Evolutionary conservation across 2,888 invertebrate species (phyloP), one percentile per base, ranked within the genome.

Genomic region (Amblyteles armatorius): DNA sequence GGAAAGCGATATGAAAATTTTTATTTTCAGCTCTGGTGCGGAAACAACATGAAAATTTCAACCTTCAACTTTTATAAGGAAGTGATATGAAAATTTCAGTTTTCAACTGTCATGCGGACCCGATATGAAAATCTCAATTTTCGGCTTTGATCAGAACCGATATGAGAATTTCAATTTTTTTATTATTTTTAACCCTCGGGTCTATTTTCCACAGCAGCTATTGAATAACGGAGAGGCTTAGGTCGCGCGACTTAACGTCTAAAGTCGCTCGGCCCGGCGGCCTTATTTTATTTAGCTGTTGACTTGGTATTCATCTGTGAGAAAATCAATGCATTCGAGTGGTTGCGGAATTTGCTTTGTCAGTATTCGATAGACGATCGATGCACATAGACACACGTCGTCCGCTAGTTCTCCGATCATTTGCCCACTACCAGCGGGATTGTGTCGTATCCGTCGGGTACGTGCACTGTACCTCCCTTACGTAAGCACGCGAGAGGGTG

Each of bases 281-380:
- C 33, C 60, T 63, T 63, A 16, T 63, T 26, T 29, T 63, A 63
- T 63, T 63, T 7, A 63, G 29, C 29, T 16, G 60, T 6, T 2
- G 60, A 63, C 16, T 29, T 33, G 60, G 16, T 63, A 33, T 63
- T 63, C 60, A 40, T 52, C 36, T 67, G 52, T 36, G 55, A 55
- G 69, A 79, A 82, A 82, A 85, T 85, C 82, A 57, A 85, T 85
- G 60, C 48, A 44, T 71, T 82, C 79, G 52, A 84, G 84, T 79
- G 76, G 57, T 57, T 36, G 74, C 63, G 36, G 74, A 84, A 71
- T 79, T 82, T 82, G 82, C 84, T 82, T 77, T 44, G 76, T 82
- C 82, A 79, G 79, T 84, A 55, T 63, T 55, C 73, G 55, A 63
- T 36, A 69, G 19, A 79, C 52, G 68, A 44, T 72, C 29, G 60